phyloP scores from a whole-genome alignment of 2,113 vertebrate genomes.

The Aix galericulata region DNA sequence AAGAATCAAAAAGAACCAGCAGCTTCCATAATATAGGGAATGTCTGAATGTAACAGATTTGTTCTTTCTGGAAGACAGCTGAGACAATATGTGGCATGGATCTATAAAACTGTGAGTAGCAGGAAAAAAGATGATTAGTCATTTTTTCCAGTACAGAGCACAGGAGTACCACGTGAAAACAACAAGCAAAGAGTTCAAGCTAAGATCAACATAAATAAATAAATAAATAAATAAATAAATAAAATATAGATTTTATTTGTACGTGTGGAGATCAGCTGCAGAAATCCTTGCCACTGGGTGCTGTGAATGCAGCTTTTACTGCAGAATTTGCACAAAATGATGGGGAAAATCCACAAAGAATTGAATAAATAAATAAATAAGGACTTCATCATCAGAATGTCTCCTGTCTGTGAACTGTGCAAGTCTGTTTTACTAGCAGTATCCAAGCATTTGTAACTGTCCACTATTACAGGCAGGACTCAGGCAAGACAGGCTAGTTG shows the following conservation, averaged over 20 bases:
- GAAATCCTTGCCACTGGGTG: neutral
- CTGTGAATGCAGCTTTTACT: neutral
- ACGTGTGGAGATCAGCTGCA: neutral
- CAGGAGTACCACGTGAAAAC: neutral
- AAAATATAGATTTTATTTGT: neutral
- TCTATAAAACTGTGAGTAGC: neutral
- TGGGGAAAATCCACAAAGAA: neutral
- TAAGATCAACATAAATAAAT: neutral
- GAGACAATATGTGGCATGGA: neutral
- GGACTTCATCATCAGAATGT: accelerated
- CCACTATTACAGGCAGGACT: neutral
- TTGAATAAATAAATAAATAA: neutral
- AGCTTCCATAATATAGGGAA: neutral
- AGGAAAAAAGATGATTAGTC: neutral
- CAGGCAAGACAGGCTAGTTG: neutral
- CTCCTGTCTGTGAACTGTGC: neutral
- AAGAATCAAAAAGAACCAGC: neutral
- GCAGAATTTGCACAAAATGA: neutral
- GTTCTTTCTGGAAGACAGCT: neutral
- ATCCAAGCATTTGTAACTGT: neutral
- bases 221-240: no score
- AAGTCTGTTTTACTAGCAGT: neutral
- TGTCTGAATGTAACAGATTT: neutral
- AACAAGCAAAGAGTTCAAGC: neutral
- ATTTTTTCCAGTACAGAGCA: neutral